phyloP scores from a whole-genome alignment of 2,113 vertebrate genomes.

The Oncorhynchus keta region DNA sequence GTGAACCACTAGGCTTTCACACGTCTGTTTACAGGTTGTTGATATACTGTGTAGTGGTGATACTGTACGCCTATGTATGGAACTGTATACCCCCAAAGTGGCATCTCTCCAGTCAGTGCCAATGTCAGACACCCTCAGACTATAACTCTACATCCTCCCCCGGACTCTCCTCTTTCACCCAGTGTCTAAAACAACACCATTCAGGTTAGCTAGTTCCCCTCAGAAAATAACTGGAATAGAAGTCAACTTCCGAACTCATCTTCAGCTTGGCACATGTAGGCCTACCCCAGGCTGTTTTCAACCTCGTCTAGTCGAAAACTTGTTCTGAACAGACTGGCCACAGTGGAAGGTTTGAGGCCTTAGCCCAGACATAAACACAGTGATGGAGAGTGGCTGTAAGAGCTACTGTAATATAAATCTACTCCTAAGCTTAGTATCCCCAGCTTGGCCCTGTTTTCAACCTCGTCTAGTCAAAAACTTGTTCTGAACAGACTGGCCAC shows the following conservation, averaged over 20 bases:
- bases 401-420: too few relatives aligned
- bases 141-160: neutral
- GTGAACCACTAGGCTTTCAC: neutral
- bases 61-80: neutral
- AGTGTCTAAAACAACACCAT: neutral
- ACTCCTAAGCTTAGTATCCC: neutral
- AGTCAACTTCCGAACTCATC: neutral
- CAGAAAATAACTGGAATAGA: too few relatives aligned
- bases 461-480: neutral
- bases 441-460: conserved; percentile 29
- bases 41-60: neutral
- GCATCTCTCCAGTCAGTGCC: neutral
- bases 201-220: neutral
- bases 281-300: conserved; percentile 27
- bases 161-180: neutral
- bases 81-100: neutral
- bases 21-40: neutral
- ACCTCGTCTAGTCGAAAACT: neutral
- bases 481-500: neutral
- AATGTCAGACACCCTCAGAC: neutral
- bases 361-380: too few relatives aligned
- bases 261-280: conserved; percentile 16
- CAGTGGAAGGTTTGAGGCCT: neutral
- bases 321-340: neutral
- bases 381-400: too few relatives aligned